These are phyloP conservation scores for Caradrina clavipalpis DNA, from an alignment of 2,888 invertebrate species.

Conservation along the genomic window DNA sequence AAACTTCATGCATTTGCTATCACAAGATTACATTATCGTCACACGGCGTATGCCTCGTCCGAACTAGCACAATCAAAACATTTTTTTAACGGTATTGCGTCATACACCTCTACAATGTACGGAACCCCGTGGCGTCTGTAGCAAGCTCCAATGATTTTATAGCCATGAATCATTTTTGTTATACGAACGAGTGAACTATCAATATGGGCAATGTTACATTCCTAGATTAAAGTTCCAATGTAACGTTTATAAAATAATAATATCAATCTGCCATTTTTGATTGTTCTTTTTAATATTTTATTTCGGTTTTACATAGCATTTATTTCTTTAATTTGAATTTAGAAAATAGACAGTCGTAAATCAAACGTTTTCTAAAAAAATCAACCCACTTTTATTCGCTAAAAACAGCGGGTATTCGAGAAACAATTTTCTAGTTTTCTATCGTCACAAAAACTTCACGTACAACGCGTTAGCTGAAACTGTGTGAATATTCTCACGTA, in stretches of 20 bases:
- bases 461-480: slow-evolving; percentile 34
- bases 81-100: slow-evolving; percentile 66
- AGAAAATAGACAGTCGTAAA: not conserved
- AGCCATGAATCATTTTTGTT: slow-evolving; percentile 44
- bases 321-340: too few relatives aligned
- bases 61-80: slow-evolving; percentile 58
- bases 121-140: slow-evolving; percentile 29
- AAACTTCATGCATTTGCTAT: slow-evolving; percentile 48
- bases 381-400: slow-evolving; percentile 1
- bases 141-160: slow-evolving; percentile 47
- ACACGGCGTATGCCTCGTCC: slow-evolving; percentile 44
- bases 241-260: too few relatives aligned
- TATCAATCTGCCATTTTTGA: too few relatives aligned
- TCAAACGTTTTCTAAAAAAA: not conserved
- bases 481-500: slow-evolving; percentile 81
- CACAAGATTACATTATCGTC: slow-evolving; percentile 58
- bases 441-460: slow-evolving; percentile 12
- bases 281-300: too few relatives aligned
- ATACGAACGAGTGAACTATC: slow-evolving; percentile 12
- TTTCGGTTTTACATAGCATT: too few relatives aligned
- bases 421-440: slow-evolving; percentile 5
- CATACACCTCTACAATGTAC: slow-evolving; percentile 45
- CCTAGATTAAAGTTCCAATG: too few relatives aligned
- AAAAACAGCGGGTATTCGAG: slow-evolving; percentile 2
- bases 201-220: slow-evolving; percentile 2